Percentiles rank a stretch among this genome's conserved stretches.
phyloP scores from a whole-genome alignment of 2,888 invertebrate genomes.

The Trachelus iudaicus region DNA sequence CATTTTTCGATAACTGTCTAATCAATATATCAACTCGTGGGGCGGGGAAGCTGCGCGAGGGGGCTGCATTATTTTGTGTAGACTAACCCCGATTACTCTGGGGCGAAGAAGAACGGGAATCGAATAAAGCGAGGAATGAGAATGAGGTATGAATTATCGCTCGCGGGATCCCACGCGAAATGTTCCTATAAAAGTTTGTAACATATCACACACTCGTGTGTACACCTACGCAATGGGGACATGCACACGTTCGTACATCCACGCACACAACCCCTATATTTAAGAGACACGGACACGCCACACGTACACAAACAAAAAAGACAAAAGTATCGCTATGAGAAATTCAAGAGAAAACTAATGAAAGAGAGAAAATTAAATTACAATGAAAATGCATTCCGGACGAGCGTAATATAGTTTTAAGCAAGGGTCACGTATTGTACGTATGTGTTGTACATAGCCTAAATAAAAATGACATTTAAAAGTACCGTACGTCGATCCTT shows the following conservation, averaged over 20 bases:
- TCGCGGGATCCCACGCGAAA: conserved; percentile 58
- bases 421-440: conserved; percentile 64
- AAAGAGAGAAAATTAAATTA: conserved; percentile 17
- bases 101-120: not conserved
- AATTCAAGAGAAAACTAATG: conserved; percentile 12
- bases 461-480: conserved; percentile 65
- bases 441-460: conserved; percentile 65
- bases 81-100: conserved; percentile 48
- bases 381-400: conserved; percentile 44
- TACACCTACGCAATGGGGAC: not conserved
- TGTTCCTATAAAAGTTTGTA: conserved; percentile 63
- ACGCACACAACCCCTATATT: conserved; percentile 4
- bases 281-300: not conserved
- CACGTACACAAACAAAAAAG: conserved; percentile 6
- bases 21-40: conserved; percentile 56
- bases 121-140: not conserved
- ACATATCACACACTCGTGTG: conserved; percentile 54
- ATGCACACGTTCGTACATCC: conserved; percentile 29
- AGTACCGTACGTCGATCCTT: conserved; percentile 29
- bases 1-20: conserved; percentile 64
- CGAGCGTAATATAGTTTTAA: conserved; percentile 59
- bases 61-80: conserved; percentile 50
- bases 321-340: conserved; percentile 21
- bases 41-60: conserved; percentile 44
- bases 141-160: conserved; percentile 36